Evolutionary conservation across 2,888 invertebrate species (phyloP), one percentile per base, ranked within the genome.

Genomic region (Dione juno): DNA sequence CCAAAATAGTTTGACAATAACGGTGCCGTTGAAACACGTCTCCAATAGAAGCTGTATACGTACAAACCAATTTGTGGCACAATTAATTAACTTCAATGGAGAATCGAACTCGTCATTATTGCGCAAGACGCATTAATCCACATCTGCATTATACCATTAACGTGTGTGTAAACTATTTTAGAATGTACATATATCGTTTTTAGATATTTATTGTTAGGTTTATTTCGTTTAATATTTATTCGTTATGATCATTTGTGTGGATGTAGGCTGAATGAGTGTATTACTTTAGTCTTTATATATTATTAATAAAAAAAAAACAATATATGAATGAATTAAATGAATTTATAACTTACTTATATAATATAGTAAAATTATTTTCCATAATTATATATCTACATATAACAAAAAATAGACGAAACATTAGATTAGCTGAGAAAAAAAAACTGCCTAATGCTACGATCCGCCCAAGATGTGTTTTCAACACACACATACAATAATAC

Each of bases 381-480:
- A 2, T 10, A 57, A 57, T 11, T 57, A 37, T 11, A 37, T 57
- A 40, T 37, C 28, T 28, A 28, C 28, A 28, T 37, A 16, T 19
- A 52, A 45, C 53, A 43, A 54, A 45, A 63, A 53, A 50, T 19
- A 58, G 16, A 59, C 57, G 66, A 75, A 73, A 73, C 69, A 75
- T 75, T 72, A 74, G 72, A 77, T 76, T 75, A 72, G 73, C 68
- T 59, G 71, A 73, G 75, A 76, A 78, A 82, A 88, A 85, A 84
- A 88, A 84, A 81, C 81, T 82, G 87, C 88, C 87, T 84, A 85
- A 88, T 80, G 80, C 82, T 76, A 74, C 78, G 82, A 76, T 81
- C 85, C 85, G 84, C 86, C 86, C 84, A 86, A 88, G 88, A 88
- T 86, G 84, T 91, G 87, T 90, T 90, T 88, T 87, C 77, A 83